Evolutionary conservation across 2,113 vertebrate genomes (phyloP), one percentile per base, ranked within the genome.

Genomic region (Zosterops lateralis): DNA sequence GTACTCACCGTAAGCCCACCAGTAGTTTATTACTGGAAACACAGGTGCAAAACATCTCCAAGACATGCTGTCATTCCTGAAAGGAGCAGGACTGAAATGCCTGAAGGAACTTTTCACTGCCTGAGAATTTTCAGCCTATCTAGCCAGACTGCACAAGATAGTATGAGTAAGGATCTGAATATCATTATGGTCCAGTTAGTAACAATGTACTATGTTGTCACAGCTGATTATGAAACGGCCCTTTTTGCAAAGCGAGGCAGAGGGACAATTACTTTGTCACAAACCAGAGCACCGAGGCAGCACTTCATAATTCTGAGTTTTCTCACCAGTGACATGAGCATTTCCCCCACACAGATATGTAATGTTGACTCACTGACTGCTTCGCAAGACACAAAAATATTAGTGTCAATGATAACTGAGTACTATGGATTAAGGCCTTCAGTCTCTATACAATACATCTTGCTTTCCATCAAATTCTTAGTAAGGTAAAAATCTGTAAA

Each of bases 361-460:
- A 10, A 40, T 0, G 6, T 14, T 56, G 29, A n/a, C 7, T 68
- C 16, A 51, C 12, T 53, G 28, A 34, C 17, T 9, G 15, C 17
- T 44, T 53, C 57, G 16, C 38, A 53, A 48, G 42, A 40, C 45
- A 61, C 2, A 0, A 1, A 53, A 32, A 3, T 14, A 26, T 6
- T 42, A 47, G 24, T 4, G 5, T 12, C 57, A 83, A 6, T 5
- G 4, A 29, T 25, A 45, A 34, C 17, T 38, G 3, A 6, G 50
- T 38, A 42, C 4, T 19, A 18, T 3, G 1, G 2, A 21, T 31
- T 40, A 45, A 54, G 14, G 8, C 28, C 29, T 56, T 42, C 15
- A 21, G 9, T 32, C 13, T n/a, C 45, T 31, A 56, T 1, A 0
- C 2, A 7, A 42, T 8, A 68, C 0, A 1, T 12, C 28, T 0